Evolutionary conservation across 2,113 vertebrate species (phyloP).

Genomic region (Chunga burmeisteri): DNA sequence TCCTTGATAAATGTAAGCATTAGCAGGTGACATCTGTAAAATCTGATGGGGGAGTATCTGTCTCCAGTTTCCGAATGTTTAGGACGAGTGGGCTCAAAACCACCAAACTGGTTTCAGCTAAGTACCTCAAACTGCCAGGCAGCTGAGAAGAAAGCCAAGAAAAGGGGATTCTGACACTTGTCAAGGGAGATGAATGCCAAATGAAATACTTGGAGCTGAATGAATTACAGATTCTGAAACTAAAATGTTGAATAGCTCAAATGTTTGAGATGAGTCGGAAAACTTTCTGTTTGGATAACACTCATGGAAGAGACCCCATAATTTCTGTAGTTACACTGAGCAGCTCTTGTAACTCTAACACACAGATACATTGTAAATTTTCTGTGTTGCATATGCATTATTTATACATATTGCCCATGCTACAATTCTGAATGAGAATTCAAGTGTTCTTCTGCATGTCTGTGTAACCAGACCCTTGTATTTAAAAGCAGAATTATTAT

Average conservation of each 20-base stretch:
- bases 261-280: not conserved
- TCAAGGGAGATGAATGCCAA: not conserved
- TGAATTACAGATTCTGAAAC: not conserved
- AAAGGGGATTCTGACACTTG: not conserved
- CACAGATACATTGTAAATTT: accelerated
- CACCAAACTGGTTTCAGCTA: not conserved
- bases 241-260: not conserved
- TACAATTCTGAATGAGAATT: not conserved
- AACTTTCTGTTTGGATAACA: not conserved
- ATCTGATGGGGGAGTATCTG: not conserved
- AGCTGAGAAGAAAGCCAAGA: not conserved
- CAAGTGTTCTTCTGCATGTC: not conserved
- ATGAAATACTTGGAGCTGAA: not conserved
- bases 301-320: not conserved
- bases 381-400: not conserved
- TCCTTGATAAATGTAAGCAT: not conserved
- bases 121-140: not conserved
- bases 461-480: not conserved
- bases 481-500: constrained; percentile 38
- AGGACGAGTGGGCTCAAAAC: not conserved
- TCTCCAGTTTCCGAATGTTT: not conserved
- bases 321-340: not conserved
- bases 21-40: not conserved
- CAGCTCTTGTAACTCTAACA: not conserved
- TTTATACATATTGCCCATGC: not conserved